Conservation (phyloP, 2,888 invertebrate species). For the Standfussiana lucernea region DNA sequence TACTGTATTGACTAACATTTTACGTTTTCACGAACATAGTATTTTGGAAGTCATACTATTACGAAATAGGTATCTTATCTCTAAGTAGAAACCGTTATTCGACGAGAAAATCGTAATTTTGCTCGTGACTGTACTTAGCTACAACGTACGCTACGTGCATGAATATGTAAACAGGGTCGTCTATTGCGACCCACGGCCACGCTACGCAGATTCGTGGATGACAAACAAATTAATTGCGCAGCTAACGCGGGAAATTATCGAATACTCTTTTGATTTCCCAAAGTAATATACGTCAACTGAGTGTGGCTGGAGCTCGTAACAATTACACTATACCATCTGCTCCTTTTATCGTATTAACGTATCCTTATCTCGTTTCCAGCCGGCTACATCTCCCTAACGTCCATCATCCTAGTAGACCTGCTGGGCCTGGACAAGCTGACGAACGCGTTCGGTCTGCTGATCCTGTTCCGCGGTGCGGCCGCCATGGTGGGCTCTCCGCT, state of each 20-base stretch:
- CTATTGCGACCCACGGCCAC: not conserved
- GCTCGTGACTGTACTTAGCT: no score
- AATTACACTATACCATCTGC: no score
- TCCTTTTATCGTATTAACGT: not conserved
- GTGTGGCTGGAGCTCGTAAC: not conserved
- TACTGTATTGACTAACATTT: no score
- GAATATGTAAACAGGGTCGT: not conserved
- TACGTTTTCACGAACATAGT: no score
- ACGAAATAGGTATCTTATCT: no score
- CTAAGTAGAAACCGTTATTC: no score
- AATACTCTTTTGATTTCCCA: no score
- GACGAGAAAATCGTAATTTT: no score
- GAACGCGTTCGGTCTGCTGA: constrained; percentile 98
- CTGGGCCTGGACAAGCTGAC: constrained; percentile 98
- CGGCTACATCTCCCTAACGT: constrained; percentile 99
- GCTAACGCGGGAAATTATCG: not conserved
- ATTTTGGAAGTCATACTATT: no score
- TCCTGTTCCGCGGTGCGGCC: constrained; percentile 98
- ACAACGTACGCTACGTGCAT: no score
- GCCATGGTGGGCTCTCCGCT: constrained; percentile 96
- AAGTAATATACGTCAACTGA: not conserved
- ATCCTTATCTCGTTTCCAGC: constrained; percentile 89
- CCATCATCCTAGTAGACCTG: constrained; percentile 98
- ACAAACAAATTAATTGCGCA: not conserved
- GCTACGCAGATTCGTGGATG: not conserved